phyloP scores from a whole-genome alignment of 2,113 vertebrate species.

The Galbula dea region DNA sequence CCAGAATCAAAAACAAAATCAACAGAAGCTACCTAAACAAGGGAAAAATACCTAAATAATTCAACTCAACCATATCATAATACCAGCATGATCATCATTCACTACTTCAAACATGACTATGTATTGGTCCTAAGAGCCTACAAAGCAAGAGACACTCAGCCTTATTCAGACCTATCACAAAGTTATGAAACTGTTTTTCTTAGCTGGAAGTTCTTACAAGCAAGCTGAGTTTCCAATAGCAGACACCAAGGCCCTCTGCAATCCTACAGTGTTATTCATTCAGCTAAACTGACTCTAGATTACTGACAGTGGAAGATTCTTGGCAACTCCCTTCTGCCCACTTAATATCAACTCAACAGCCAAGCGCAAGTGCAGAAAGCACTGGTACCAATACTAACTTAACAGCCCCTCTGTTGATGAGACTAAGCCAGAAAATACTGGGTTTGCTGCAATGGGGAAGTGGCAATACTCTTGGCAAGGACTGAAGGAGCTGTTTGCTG shows the following conservation, averaged over 20 bases:
- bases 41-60: not conserved
- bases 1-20: not conserved
- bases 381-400: not conserved
- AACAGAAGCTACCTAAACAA: not conserved
- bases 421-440: not conserved
- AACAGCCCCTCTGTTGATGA: not conserved
- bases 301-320: accelerated
- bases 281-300: not conserved
- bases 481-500: not conserved
- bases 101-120: not conserved
- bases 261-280: accelerated
- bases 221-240: not conserved
- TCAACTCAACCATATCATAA: not conserved
- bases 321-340: not conserved
- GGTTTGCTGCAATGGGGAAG: not conserved
- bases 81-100: not conserved
- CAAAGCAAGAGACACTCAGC: not conserved
- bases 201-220: not conserved
- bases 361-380: not conserved
- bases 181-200: not conserved
- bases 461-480: not conserved
- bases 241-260: not conserved
- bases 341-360: not conserved
- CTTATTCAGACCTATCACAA: not conserved
- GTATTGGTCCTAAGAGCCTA: not conserved